Conservation (phyloP, 2,113 vertebrate species). For the Paradoxurus hermaphroditus region DNA sequence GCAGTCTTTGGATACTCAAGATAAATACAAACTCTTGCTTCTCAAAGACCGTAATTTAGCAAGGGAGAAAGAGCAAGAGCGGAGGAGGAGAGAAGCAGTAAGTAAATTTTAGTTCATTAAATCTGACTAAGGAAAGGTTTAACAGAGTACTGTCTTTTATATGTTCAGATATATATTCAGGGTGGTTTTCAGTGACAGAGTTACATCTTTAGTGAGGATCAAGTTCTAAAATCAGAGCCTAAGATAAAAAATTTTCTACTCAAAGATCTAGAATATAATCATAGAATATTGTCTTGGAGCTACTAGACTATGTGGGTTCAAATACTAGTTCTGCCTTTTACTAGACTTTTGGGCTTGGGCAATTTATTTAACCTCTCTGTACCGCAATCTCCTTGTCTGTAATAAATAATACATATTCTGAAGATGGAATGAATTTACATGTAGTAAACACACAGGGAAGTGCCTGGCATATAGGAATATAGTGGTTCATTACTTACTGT, state of each 20-base stretch:
- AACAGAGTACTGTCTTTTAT: neutral
- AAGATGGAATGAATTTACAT: neutral
- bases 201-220: neutral
- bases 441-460: neutral
- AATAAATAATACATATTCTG: neutral
- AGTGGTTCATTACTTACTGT: neutral
- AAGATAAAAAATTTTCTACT: neutral
- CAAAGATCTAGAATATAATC: neutral
- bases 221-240: neutral
- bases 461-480: neutral
- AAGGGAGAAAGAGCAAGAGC: slow-evolving; percentile 91
- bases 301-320: neutral
- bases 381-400: neutral
- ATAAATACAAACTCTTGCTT: slow-evolving; percentile 52
- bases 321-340: neutral
- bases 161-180: neutral
- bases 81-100: slow-evolving; percentile 90
- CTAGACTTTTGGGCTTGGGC: neutral
- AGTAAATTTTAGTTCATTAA: slow-evolving; percentile 75
- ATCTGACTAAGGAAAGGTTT: neutral
- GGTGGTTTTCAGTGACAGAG: neutral
- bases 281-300: neutral
- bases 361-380: neutral
- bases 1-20: slow-evolving; percentile 53
- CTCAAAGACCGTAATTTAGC: slow-evolving; percentile 86